Evolutionary conservation across 2,113 vertebrate species (phyloP), one percentile per base, ranked within the genome.

Genomic region (Tauraco erythrolophus): DNA sequence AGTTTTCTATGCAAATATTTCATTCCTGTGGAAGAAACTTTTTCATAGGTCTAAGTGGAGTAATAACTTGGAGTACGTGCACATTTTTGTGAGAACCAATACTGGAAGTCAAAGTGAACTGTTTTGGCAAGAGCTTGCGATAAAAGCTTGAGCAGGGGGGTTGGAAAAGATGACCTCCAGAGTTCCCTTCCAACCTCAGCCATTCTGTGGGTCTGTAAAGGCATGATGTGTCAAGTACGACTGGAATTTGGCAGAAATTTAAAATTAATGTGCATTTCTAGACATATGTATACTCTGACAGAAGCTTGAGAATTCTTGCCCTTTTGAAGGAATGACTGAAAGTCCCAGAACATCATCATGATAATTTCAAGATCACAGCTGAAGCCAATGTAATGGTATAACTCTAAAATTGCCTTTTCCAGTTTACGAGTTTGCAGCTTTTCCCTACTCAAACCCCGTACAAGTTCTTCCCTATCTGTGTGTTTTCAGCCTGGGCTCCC

Each of bases 221-320:
- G 60, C 56, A 62, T 56, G 57, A 62, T 78, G n/a, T 41, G 8
- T 56, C 51, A 31, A 43, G 31, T 11, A 48, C 46, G 60, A 14
- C 48, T 95, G 91, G 68, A 78, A 92, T 91, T 80, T 11, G 51
- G 56, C 51, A 84, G 65, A 94, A 71, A 18, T 27, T 10, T 61
- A 0, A 24, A 74, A 31, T 84, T 30, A 30, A 25, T 10, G 9
- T 82, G 39, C 22, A 2, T 80, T 91, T 77, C 35, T 80, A 69
- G 62, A 31, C 8, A 1, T 4, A 0, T 1, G 4, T 43, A 3
- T 53, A 3, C 71, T 69, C 66, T 90, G 91, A 72, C 45, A 76
- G 92, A 27, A 85, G 75, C 69, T 65, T 30, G 64, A 54, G 48
- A 13, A 35, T 84, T 46, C 46, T 71, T 71, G 19, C 14, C 35